Evolutionary conservation across 2,113 vertebrate species (phyloP).

Genomic region (Sylvicapra grimmia): DNA sequence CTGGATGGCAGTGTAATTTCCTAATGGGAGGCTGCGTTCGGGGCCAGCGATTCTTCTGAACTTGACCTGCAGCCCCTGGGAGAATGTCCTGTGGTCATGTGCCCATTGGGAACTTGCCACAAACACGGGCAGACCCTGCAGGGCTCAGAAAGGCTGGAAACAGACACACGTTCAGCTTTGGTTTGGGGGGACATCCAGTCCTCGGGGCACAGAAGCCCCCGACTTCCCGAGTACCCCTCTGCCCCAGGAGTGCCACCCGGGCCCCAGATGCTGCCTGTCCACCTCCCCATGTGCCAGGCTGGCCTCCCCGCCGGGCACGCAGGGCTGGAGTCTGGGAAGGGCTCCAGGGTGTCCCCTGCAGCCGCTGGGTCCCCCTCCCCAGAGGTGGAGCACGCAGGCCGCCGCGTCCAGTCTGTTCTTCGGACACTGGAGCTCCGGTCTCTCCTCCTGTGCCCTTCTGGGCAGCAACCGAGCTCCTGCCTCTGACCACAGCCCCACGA

Average conservation of each 20-base stretch:
- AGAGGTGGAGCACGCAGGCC: neutral
- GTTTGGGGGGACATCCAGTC: neutral
- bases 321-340: no score
- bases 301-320: neutral
- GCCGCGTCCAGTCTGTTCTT: neutral
- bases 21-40: neutral
- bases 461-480: neutral
- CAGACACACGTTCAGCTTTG: no score
- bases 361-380: neutral
- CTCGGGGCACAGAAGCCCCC: neutral
- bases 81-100: neutral
- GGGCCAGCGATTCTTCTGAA: neutral
- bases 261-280: neutral
- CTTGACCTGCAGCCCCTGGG: neutral
- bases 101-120: no score
- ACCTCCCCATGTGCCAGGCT: fast-evolving
- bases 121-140: fast-evolving
- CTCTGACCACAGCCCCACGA: neutral
- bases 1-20: neutral
- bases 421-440: neutral
- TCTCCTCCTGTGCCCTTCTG: neutral
- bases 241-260: neutral
- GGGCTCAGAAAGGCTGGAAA: neutral
- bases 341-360: neutral
- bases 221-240: neutral